Conservation (phyloP, 2,797 vertebrate species). For the Platyrinchus mystaceus region DNA sequence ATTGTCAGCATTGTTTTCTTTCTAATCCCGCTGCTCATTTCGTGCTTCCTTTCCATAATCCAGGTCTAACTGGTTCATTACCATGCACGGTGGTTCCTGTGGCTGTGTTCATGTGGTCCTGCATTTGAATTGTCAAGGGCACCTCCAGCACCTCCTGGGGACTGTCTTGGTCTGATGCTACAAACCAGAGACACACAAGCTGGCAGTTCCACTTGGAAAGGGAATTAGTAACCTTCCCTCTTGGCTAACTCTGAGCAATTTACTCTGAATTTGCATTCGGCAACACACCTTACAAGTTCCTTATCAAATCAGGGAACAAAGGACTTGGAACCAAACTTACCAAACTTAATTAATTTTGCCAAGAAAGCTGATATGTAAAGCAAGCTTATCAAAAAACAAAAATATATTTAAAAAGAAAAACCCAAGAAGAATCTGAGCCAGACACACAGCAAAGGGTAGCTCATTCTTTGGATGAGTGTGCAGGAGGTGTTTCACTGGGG, state of each 20-base stretch:
- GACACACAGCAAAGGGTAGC: not conserved
- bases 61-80: not conserved
- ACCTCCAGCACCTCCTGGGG: not conserved
- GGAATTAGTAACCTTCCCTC: not conserved
- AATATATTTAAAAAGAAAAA: not conserved
- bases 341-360: not conserved
- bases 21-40: not conserved
- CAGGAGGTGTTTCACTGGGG: not conserved
- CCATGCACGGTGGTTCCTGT: not conserved
- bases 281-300: not conserved
- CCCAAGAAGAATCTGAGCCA: not conserved
- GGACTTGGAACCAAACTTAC: not conserved
- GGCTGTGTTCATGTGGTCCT: not conserved
- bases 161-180: not conserved
- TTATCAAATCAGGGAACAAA: not conserved
- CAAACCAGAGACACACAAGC: not conserved
- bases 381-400: not conserved
- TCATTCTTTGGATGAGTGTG: not conserved
- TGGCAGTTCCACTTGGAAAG: not conserved
- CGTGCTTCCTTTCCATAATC: not conserved
- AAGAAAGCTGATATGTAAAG: not conserved
- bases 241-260: not conserved
- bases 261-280: slow-evolving; percentile 7
- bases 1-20: not conserved
- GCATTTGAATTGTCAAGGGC: slow-evolving; percentile 34